Percentiles rank a stretch among this genome's conserved stretches.
Evolutionary conservation across 2,888 invertebrate species (phyloP).

Genomic region (Leucozona laternaria): DNA sequence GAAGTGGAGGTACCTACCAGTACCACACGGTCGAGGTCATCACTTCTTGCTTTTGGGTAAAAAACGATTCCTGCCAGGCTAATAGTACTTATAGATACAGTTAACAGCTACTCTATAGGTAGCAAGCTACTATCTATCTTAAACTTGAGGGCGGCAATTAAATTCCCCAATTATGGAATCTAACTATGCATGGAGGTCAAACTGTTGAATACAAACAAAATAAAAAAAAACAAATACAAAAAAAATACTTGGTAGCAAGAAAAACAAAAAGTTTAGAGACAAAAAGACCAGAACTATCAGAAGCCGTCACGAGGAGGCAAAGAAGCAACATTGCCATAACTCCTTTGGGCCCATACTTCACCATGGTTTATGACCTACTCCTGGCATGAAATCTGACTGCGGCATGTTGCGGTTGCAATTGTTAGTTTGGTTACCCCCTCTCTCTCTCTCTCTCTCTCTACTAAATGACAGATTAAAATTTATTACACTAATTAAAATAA

Average conservation of each 20-base stretch:
- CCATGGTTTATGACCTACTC: constrained; percentile 70
- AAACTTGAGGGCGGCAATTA: constrained; percentile 72
- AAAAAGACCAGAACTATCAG: constrained; percentile 1
- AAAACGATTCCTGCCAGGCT: constrained; percentile 47
- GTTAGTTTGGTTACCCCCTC: constrained; percentile 1
- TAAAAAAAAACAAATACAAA: not conserved
- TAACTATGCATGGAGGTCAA: constrained; percentile 69
- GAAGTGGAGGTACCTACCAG: not conserved
- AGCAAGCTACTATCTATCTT: constrained; percentile 10
- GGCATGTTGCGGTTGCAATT: constrained; percentile 55
- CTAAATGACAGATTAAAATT: constrained; percentile 79
- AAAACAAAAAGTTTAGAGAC: not conserved
- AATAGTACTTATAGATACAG: not conserved
- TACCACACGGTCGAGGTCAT: constrained; percentile 66
- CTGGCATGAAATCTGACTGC: constrained; percentile 69
- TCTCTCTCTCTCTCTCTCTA: not conserved
- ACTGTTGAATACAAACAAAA: constrained; percentile 24
- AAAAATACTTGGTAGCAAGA: not conserved
- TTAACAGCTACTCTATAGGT: not conserved
- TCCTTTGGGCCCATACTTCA: constrained; percentile 60
- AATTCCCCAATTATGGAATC: constrained; percentile 74
- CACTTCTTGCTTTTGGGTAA: constrained; percentile 60
- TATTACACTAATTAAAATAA: constrained; percentile 84
- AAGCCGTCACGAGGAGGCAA: constrained; percentile 55
- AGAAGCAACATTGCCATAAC: constrained; percentile 46